Conservation (phyloP, 2,797 vertebrate species). For the Spinus olivaceus region DNA sequence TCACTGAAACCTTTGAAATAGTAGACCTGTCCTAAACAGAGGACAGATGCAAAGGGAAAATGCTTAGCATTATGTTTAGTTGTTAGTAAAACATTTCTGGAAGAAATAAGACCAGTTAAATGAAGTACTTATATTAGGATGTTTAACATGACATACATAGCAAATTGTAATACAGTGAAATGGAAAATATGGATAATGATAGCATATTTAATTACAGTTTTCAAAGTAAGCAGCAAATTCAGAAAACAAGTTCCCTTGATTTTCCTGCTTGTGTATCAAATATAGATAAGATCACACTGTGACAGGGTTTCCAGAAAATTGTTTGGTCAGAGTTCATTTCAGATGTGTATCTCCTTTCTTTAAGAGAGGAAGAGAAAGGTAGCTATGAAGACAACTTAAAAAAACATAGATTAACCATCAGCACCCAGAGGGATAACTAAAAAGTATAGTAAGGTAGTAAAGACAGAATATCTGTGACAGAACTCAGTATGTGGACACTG, state of each 20-base stretch:
- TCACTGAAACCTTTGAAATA: slow-evolving; percentile 6
- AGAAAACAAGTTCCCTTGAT: neutral
- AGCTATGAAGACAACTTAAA: neutral
- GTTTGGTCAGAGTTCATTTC: neutral
- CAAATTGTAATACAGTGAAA: neutral
- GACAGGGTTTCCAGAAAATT: neutral
- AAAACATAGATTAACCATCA: neutral
- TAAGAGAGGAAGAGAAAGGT: neutral
- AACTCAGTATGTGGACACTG: neutral
- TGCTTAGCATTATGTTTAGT: neutral
- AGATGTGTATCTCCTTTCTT: neutral
- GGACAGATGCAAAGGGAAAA: neutral
- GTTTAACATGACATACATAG: neutral
- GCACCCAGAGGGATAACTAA: neutral
- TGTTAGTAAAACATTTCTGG: slow-evolving; percentile 19
- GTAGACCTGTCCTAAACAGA: neutral
- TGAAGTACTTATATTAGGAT: neutral
- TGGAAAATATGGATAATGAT: neutral
- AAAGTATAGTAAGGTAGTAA: neutral
- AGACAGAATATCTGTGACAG: neutral
- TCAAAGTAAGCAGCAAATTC: neutral
- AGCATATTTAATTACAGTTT: neutral
- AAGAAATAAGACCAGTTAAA: slow-evolving; percentile 19
- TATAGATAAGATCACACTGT: neutral
- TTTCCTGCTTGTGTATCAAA: neutral